Evolutionary conservation across 2,888 invertebrate species (phyloP).

Genomic region (Cataglyphis cursor): DNA sequence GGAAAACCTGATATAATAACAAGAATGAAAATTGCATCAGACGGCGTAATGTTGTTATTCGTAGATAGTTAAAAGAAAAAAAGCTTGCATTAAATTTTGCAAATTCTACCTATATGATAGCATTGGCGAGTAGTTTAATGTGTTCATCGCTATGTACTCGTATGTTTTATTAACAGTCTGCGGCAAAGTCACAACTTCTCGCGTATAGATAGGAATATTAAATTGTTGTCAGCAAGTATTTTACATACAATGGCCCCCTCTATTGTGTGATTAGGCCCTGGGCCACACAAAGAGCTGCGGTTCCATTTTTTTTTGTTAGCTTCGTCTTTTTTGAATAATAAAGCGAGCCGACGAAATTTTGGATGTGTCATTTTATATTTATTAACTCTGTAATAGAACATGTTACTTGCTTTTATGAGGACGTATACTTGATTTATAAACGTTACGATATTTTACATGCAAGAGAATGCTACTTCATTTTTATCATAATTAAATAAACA

Average conservation of each 20-base stretch:
- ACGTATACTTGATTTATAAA: slow-evolving; percentile 1
- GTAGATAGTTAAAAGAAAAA: slow-evolving; percentile 8
- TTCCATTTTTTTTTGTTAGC: slow-evolving; percentile 60
- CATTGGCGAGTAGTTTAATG: slow-evolving; percentile 20
- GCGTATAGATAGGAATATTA: slow-evolving; percentile 63
- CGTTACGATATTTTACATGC: not conserved
- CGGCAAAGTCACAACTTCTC: slow-evolving; percentile 11
- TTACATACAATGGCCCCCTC: slow-evolving; percentile 72
- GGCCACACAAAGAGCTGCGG: slow-evolving; percentile 44
- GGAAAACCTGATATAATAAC: not conserved
- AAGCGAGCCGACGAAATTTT: slow-evolving; percentile 62
- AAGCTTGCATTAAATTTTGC: slow-evolving; percentile 32
- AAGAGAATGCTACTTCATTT: not conserved
- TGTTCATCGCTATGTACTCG: slow-evolving; percentile 29
- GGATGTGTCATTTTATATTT: slow-evolving; percentile 64
- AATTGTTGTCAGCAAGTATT: slow-evolving; percentile 59
- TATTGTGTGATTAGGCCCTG: slow-evolving; percentile 58
- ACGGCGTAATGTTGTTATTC: not conserved
- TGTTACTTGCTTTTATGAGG: slow-evolving; percentile 49
- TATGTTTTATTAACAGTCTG: slow-evolving; percentile 33
- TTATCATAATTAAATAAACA: not conserved
- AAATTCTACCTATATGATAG: slow-evolving; percentile 21
- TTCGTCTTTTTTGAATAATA: slow-evolving; percentile 52
- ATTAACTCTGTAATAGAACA: slow-evolving; percentile 62
- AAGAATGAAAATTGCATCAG: not conserved